Evolutionary conservation across 1,140 invertebrate species (phyloP).

Genomic region (Cataglyphis hispanica): DNA sequence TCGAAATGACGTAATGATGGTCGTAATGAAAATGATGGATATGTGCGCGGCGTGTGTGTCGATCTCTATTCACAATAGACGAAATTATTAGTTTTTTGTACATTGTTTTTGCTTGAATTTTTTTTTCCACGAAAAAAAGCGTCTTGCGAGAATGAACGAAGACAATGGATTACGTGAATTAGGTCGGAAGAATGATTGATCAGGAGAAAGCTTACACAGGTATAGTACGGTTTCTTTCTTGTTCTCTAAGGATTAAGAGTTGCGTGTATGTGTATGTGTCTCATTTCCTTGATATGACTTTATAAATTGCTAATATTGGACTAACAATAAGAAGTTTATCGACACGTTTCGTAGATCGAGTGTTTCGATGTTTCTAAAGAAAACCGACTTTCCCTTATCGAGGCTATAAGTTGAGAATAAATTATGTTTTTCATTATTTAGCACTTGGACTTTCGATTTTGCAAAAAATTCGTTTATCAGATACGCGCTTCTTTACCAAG

Average conservation of each 20-base stretch:
- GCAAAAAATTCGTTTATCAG: constrained; percentile 24
- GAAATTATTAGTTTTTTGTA: constrained; percentile 24
- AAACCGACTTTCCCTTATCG: constrained; percentile 59
- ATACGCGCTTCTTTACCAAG: constrained; percentile 20
- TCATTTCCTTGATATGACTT: constrained; percentile 36
- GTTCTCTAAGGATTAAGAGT: constrained; percentile 18
- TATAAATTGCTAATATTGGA: neutral
- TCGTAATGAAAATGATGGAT: neutral
- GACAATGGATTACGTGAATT: constrained; percentile 58
- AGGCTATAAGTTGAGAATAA: constrained; percentile 18
- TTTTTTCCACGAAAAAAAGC: neutral
- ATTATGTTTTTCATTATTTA: constrained; percentile 11
- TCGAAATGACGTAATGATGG: constrained; percentile 1
- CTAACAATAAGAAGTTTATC: constrained; percentile 46
- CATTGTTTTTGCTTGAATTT: neutral
- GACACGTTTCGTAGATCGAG: constrained; percentile 41
- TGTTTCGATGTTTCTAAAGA: constrained; percentile 12
- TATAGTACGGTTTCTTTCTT: constrained; percentile 18
- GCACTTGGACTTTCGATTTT: constrained; percentile 10
- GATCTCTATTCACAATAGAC: neutral
- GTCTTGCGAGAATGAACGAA: constrained; percentile 37
- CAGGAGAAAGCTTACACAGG: constrained; percentile 41
- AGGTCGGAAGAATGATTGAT: constrained; percentile 58
- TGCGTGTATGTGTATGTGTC: no score
- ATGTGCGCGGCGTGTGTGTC: no score